Conservation (phyloP, 2,113 vertebrate species). For the Carassius auratus region DNA sequence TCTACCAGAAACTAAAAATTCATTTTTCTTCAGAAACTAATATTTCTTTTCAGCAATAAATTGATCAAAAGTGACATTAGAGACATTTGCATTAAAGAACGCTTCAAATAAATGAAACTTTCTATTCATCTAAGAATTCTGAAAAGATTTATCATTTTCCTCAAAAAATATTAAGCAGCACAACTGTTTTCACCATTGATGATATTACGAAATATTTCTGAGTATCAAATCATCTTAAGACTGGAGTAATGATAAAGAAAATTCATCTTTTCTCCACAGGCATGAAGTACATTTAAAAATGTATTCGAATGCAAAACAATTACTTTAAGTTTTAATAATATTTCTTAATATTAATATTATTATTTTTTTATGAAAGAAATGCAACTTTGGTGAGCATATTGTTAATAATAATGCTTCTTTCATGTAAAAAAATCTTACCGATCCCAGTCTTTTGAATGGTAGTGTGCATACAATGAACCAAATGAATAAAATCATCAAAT, state of each 20-base stretch:
- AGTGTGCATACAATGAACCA: not conserved
- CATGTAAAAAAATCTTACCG: not conserved
- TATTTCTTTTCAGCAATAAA: not conserved
- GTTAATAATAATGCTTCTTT: not conserved
- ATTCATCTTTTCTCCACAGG: no score
- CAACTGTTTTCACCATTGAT: no score
- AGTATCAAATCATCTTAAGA: no score
- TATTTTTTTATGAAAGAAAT: not conserved
- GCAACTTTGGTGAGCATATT: not conserved
- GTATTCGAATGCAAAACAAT: not conserved
- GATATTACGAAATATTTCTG: no score
- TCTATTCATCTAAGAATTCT: not conserved
- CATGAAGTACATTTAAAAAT: no score
- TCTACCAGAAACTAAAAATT: not conserved
- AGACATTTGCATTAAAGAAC: not conserved
- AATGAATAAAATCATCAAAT: not conserved
- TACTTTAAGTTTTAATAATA: not conserved
- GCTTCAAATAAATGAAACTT: not conserved
- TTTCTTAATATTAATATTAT: not conserved
- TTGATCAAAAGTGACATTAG: not conserved
- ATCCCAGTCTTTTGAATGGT: not conserved
- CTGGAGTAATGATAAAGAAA: no score
- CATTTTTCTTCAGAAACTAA: not conserved
- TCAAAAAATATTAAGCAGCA: no score
- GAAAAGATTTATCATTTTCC: no score